phyloP scores from a whole-genome alignment of 1,140 invertebrate species.

The Caligus rogercresseyi region DNA sequence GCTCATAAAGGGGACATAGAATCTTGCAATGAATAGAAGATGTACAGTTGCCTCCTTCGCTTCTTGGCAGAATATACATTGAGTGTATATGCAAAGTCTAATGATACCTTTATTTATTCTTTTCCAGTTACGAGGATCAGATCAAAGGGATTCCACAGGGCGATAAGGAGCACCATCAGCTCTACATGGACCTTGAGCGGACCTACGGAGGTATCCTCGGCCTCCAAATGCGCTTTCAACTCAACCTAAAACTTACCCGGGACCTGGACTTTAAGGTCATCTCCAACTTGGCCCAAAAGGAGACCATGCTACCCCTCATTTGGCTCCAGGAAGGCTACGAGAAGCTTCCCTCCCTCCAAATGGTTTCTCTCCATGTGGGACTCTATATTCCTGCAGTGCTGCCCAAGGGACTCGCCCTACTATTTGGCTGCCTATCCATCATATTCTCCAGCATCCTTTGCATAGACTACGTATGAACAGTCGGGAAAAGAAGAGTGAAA shows the following conservation, averaged over 20 bases:
- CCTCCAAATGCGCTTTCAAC: neutral
- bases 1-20: too few relatives aligned
- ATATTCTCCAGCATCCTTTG: neutral
- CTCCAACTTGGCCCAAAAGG: neutral
- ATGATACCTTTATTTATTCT: too few relatives aligned
- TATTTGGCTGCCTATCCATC: neutral
- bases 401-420: neutral
- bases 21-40: too few relatives aligned
- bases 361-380: neutral
- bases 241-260: neutral
- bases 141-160: neutral
- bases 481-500: neutral
- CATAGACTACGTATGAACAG: neutral
- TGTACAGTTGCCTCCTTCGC: too few relatives aligned
- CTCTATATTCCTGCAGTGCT: neutral
- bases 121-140: neutral
- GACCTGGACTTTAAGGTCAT: neutral
- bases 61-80: too few relatives aligned
- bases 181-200: slow-evolving; percentile 31
- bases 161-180: slow-evolving; percentile 25
- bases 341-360: neutral
- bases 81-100: too few relatives aligned
- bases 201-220: slow-evolving; percentile 24
- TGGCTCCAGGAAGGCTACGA: neutral
- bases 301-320: neutral